Base-by-base conservation (phyloP, 2,113 vertebrate genomes). In the Australoheros scitulus region DNA sequence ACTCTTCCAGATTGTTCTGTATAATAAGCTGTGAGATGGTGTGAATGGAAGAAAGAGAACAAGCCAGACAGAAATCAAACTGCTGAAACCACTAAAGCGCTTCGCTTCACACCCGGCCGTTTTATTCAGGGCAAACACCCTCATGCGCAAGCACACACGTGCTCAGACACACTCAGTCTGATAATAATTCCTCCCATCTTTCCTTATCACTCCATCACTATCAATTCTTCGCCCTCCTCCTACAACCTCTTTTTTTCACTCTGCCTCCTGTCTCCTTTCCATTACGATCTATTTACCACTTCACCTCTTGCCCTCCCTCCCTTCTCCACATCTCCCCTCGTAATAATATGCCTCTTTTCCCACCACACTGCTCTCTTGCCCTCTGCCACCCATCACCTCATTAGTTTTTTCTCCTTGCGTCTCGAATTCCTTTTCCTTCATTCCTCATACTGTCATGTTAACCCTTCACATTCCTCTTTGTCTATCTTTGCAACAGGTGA, bases 401-500 rank as follows among this genome's bases (percentile, higher is more conserved):
- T 20, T 29, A n/a, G 8, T 29, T 57, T 57, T 43, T 47, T 72
- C 15, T 59, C 68, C 58, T 29, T 20, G 11, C n/a, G 22, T 17
- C 34, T 65, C 63, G 14, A 34, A 14, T 64, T 81, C 13, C 47
- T 72, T 70, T 50, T 26, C 24, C 22, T 61, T 70, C 8, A 0
- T 56, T 43, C 34, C 22, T 75, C 50, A n/a, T 7, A 0, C 32
- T 22, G 20, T 13, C 22, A 29, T 43, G 14, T 63, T 74, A 65
- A 80, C 65, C 29, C 13, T 41, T 36, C 32, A 34, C 63, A 38
- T 56, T 77, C 17, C 76, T 18, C 3, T 64, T 41, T 58, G 3
- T 72, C 20, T 22, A 3, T 59, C 8, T 85, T 7, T 38, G 50
- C 22, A 20, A n/a, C 77, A 99, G 98, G 98, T 86, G 98, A 99